phyloP scores from a whole-genome alignment of 2,888 invertebrate species.

The Elegia similella region DNA sequence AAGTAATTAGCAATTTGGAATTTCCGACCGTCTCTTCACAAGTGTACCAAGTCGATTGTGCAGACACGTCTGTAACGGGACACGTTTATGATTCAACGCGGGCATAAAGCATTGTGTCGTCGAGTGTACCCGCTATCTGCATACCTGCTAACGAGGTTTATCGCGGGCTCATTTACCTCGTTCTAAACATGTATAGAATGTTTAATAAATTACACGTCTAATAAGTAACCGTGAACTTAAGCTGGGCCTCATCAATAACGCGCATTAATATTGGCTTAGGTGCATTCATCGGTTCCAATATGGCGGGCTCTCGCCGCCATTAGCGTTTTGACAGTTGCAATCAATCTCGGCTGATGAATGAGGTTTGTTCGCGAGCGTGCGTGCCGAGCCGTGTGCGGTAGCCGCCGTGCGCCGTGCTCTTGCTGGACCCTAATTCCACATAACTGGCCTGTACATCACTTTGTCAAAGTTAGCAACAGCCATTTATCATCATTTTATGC shows the following conservation, averaged over 20 bases:
- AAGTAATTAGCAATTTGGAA: too few relatives aligned
- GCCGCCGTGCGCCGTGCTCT: constrained; percentile 31
- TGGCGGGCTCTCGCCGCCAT: constrained; percentile 74
- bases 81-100: too few relatives aligned
- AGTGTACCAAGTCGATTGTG: too few relatives aligned
- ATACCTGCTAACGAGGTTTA: constrained; percentile 43
- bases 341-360: constrained; percentile 78
- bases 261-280: constrained; percentile 71
- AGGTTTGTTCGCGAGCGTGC: constrained; percentile 52
- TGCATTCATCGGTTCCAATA: constrained; percentile 65
- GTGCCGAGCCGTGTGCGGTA: constrained; percentile 52
- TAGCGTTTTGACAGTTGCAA: constrained; percentile 78
- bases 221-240: constrained; percentile 74
- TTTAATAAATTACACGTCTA: constrained; percentile 66
- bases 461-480: constrained; percentile 16
- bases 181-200: constrained; percentile 50
- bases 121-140: constrained; percentile 28
- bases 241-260: constrained; percentile 67
- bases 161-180: constrained; percentile 49
- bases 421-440: constrained; percentile 16
- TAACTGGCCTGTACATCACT: constrained; percentile 13
- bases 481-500: constrained; percentile 14
- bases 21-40: too few relatives aligned
- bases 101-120: constrained; percentile 21
- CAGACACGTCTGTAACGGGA: too few relatives aligned